phyloP scores from a whole-genome alignment of 1,140 invertebrate species.

The Protaetia brevitarsis region DNA sequence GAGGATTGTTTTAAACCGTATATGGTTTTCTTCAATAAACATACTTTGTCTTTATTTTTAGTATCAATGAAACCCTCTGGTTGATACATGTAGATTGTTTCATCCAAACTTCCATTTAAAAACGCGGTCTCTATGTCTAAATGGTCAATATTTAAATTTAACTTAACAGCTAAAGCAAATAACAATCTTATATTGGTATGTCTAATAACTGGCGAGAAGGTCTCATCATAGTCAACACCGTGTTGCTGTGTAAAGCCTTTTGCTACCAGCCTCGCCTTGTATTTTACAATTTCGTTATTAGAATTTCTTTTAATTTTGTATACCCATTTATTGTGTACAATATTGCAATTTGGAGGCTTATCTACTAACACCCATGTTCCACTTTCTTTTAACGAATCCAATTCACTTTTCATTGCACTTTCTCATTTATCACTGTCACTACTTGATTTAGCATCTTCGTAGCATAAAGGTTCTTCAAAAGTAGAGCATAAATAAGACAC shows the following conservation, averaged over 20 bases:
- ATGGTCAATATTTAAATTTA: slow-evolving; percentile 37
- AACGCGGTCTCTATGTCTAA: slow-evolving; percentile 48
- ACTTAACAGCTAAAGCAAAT: slow-evolving; percentile 35
- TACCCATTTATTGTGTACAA: slow-evolving; percentile 41
- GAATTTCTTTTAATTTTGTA: slow-evolving; percentile 39
- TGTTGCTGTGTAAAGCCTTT: slow-evolving; percentile 42
- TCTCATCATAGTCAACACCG: slow-evolving; percentile 45
- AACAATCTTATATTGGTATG: slow-evolving; percentile 34
- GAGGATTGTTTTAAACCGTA: slow-evolving; percentile 19
- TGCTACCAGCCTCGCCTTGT: slow-evolving; percentile 48
- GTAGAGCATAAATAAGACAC: background rate
- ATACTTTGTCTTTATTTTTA: slow-evolving; percentile 41
- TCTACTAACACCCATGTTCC: slow-evolving; percentile 37
- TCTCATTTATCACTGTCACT: slow-evolving; percentile 35
- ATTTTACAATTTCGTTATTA: slow-evolving; percentile 32
- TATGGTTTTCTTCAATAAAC: slow-evolving; percentile 30
- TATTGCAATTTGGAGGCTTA: slow-evolving; percentile 32
- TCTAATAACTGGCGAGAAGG: slow-evolving; percentile 43
- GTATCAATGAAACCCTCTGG: slow-evolving; percentile 33
- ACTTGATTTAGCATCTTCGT: slow-evolving; percentile 18
- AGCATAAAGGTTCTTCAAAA: slow-evolving; percentile 3
- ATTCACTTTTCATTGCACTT: slow-evolving; percentile 40
- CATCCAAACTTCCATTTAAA: slow-evolving; percentile 42
- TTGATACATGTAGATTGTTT: slow-evolving; percentile 45
- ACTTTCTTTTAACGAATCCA: slow-evolving; percentile 37